These are phyloP conservation scores for Muntiacus muntjak DNA, from an alignment of 2,113 vertebrate genomes.

Conservation along the genomic window DNA sequence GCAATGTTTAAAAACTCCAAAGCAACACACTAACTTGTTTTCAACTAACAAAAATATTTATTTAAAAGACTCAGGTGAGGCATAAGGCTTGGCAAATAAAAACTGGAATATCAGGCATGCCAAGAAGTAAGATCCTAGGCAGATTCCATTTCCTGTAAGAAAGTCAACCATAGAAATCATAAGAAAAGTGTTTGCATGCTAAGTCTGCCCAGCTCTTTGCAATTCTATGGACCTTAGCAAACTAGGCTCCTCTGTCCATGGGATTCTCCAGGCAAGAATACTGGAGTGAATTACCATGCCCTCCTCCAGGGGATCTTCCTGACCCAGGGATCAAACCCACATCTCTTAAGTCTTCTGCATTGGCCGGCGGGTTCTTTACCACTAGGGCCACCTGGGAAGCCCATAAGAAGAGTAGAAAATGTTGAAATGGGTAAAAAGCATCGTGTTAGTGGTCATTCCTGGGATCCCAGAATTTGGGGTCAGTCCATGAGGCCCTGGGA, in stretches of 20 bases:
- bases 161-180: background rate
- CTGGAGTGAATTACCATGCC: background rate
- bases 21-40: background rate
- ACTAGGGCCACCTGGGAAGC: background rate
- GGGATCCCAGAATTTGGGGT: background rate
- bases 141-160: background rate
- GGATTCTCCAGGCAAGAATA: background rate
- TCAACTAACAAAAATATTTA: constrained; percentile 14
- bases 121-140: background rate
- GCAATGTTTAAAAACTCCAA: background rate
- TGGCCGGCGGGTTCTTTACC: background rate
- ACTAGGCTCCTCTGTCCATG: background rate
- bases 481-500: background rate
- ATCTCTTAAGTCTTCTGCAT: background rate
- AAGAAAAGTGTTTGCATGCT: background rate
- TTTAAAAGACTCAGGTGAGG: background rate
- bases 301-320: background rate
- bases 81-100: background rate
- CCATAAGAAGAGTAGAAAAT: background rate
- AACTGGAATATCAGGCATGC: background rate
- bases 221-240: background rate
- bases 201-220: background rate
- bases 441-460: background rate
- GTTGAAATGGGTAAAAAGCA: background rate
- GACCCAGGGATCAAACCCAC: background rate